Conservation (phyloP, 2,888 invertebrate species). For the Maniola hyperantus region DNA sequence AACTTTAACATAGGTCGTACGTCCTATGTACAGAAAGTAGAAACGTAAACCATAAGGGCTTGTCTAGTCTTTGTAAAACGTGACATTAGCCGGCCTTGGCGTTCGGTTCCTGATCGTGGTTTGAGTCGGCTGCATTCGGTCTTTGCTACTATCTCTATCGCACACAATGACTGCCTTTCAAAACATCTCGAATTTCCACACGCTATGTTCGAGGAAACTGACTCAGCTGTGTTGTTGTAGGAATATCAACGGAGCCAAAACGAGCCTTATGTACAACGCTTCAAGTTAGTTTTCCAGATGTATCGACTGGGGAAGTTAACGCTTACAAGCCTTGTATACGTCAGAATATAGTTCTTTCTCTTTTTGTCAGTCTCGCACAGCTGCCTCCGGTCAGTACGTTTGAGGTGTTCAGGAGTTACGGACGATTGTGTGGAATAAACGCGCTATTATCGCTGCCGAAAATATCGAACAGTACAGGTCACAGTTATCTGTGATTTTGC, state of each 20-base stretch:
- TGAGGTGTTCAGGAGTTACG: conserved; percentile 63
- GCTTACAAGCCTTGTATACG: conserved; percentile 54
- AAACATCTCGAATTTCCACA: conserved; percentile 73
- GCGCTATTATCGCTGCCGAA: conserved; percentile 58
- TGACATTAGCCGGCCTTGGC: conserved; percentile 78
- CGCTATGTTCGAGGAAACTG: conserved; percentile 71
- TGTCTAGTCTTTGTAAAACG: conserved; percentile 75
- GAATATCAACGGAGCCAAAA: conserved; percentile 43
- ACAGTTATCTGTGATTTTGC: conserved; percentile 36
- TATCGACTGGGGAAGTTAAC: conserved; percentile 48
- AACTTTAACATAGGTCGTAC: conserved; percentile 51
- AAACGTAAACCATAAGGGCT: conserved; percentile 47
- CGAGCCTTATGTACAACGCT: conserved; percentile 51
- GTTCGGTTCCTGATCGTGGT: conserved; percentile 65
- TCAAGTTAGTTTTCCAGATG: conserved; percentile 50
- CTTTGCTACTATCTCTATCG: conserved; percentile 59
- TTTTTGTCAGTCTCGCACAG: conserved; percentile 71
- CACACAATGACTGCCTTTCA: conserved; percentile 66
- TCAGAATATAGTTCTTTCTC: conserved; percentile 74
- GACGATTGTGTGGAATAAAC: conserved; percentile 58
- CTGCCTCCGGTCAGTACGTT: conserved; percentile 75
- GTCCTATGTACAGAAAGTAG: conserved; percentile 22
- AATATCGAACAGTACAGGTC: conserved; percentile 60
- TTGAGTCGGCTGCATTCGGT: conserved; percentile 58
- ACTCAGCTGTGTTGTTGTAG: conserved; percentile 61